Base-by-base conservation (phyloP, 2,113 vertebrate species). In the Apteryx owenii region DNA sequence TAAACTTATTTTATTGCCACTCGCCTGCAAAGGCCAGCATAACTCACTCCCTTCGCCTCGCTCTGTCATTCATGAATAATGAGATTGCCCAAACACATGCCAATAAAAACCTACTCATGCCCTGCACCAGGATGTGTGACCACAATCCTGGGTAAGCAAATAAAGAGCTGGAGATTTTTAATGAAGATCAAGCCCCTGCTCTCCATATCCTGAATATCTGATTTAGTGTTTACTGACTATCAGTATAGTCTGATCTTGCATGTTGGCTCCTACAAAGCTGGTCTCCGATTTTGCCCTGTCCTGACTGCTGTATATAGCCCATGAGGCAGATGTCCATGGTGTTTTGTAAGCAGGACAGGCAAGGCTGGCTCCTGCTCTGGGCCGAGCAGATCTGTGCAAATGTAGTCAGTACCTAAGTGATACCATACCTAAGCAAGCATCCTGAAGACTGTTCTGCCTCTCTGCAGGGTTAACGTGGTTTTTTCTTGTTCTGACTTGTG, bases 1-100 rank as follows among this genome's bases (percentile, higher is more conserved):
- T 97, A 94, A 97, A 94, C 95, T 93, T 94, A 56, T 53, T 97
- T 97, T 97, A 97, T 97, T 88, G 72, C 91, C 76, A 91, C 88
- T 90, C 90, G 76, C 84, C 97, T 95, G 82, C 89, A 94, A 94
- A 97, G 93, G 90, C 89, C 65, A 81, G 19, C 91, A 94, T 97
- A 94, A 97, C 66, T 97, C 97, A 95, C 51, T 88, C n/a, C 31
- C 65, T 93, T 85, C 3, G 15, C 87, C 85, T 88, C 1, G 0
- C 54, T 85, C 88, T 94, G 88, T 78, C 93, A 29, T 40, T 93
- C 14, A 2, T 90, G 89, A 96, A 62, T 95, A 88, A 96, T 84
- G 80, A 95, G 85, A 88, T 79, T 78, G 38, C 31, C 54, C n/a
- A 81, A 75, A 78, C 51, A 83, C 51, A 40, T 3, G 10, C 91